Conservation (phyloP, 2,797 vertebrate species). For the Schizothorax lantsangensis region DNA sequence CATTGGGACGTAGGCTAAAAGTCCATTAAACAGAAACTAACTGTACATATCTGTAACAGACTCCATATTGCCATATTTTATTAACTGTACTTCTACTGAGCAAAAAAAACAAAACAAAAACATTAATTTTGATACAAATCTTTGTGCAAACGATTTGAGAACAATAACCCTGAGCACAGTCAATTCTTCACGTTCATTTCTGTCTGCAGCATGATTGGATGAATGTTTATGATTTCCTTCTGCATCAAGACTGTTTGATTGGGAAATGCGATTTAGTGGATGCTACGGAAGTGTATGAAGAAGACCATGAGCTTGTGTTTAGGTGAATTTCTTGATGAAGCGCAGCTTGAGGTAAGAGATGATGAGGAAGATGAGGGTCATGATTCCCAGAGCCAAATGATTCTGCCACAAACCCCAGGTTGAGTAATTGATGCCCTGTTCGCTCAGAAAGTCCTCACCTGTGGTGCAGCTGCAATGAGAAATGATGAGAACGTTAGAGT, state of each 20-base stretch:
- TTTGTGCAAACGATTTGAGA: neutral
- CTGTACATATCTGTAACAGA: neutral
- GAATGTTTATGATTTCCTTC: neutral
- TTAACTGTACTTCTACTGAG: neutral
- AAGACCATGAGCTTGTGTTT: slow-evolving; percentile 36
- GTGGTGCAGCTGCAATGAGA: slow-evolving; percentile 69
- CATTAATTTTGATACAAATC: neutral
- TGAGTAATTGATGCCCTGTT: slow-evolving; percentile 82
- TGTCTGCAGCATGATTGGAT: neutral
- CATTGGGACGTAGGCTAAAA: no score
- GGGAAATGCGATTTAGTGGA: neutral
- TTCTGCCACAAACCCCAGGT: slow-evolving; percentile 91
- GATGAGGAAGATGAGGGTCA: slow-evolving; percentile 83
- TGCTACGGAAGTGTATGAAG: neutral
- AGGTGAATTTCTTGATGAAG: slow-evolving; percentile 91
- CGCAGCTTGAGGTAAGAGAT: slow-evolving; percentile 87
- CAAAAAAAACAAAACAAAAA: neutral
- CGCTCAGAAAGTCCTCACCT: slow-evolving; percentile 77
- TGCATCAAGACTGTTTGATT: neutral
- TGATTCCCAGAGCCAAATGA: slow-evolving; percentile 81
- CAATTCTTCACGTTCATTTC: neutral
- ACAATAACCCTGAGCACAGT: neutral
- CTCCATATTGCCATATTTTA: neutral
- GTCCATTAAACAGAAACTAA: neutral
- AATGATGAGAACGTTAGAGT: neutral